phyloP scores from a whole-genome alignment of 2,797 vertebrate genomes.

The Onychomys arenicola region DNA sequence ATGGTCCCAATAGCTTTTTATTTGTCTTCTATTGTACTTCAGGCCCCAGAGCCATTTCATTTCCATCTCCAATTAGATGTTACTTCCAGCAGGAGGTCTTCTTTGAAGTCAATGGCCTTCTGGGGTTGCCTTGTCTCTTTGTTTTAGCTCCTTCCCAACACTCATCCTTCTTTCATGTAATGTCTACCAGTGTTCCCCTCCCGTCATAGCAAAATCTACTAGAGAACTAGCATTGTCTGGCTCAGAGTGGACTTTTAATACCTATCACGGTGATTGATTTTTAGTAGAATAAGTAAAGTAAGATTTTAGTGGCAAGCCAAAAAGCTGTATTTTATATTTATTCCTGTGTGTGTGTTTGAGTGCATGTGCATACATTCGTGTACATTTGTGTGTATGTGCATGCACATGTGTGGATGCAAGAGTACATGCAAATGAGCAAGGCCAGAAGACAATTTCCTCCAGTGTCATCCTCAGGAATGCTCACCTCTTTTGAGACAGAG shows the following conservation, averaged over 20 bases:
- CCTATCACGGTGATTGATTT: background rate
- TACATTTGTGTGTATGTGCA: background rate
- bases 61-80: background rate
- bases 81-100: slow-evolving; percentile 36
- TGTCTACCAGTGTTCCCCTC: background rate
- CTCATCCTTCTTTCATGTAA: background rate
- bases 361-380: background rate
- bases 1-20: background rate
- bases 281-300: background rate
- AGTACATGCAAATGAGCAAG: background rate
- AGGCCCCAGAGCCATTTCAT: background rate
- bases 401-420: background rate
- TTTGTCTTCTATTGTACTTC: background rate
- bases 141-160: background rate
- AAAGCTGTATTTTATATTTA: background rate
- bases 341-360: background rate
- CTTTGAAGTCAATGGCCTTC: slow-evolving; percentile 47
- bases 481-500: background rate
- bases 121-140: background rate
- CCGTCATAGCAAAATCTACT: background rate
- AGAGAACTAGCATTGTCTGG: background rate
- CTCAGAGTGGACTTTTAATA: background rate
- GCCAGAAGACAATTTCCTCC: background rate
- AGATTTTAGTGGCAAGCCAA: slow-evolving; percentile 15
- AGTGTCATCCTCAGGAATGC: background rate